Base-by-base conservation (phyloP, 2,888 invertebrate genomes). In the Palloptera scutellata region DNA sequence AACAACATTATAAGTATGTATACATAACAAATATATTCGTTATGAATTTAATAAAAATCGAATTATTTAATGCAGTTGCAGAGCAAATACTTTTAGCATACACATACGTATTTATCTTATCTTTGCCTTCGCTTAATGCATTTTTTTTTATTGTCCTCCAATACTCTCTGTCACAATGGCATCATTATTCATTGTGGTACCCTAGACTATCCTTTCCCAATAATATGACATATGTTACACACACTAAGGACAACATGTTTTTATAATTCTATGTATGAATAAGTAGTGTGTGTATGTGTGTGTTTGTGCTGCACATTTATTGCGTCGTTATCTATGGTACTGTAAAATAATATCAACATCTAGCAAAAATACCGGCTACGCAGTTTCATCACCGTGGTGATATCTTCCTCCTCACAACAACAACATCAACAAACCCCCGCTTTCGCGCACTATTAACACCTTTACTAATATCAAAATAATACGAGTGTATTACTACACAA, bases 291-390 rank as follows among this genome's bases (percentile, higher is more conserved):
- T 30, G 30, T 30, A 2, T 30, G 15, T 51, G 53, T 17, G 12
- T 41, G 42, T n/a, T 1, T 15, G 42, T 53, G 15, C 43, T 63
- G 20, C 12, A 51, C 45, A 30, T 30, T 30, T 30, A 30, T 30
- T 30, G 30, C 30, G 30, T 30, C 6, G 30, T 30, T 30, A 30
- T 30, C 30, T 30, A n/a, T n/a, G n/a, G n/a, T n/a, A 30, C 30
- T 30, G 30, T 30, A 30, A 30, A 30, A 30, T 30, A 30, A 30
- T 30, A 30, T 30, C 30, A 30, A 30, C 30, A 30, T 30, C 6
- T 30, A 4, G 30, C 30, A 30, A 54, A 71, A 71, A 68, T 67
- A 67, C 71, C 72, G 72, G 70, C 70, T 60, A 73, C 66, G 70
- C 69, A 70, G 53, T 64, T 61, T 60, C 48, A 20, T 15, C 41